Conservation (phyloP, 2,113 vertebrate genomes). For the Mastomys coucha region DNA sequence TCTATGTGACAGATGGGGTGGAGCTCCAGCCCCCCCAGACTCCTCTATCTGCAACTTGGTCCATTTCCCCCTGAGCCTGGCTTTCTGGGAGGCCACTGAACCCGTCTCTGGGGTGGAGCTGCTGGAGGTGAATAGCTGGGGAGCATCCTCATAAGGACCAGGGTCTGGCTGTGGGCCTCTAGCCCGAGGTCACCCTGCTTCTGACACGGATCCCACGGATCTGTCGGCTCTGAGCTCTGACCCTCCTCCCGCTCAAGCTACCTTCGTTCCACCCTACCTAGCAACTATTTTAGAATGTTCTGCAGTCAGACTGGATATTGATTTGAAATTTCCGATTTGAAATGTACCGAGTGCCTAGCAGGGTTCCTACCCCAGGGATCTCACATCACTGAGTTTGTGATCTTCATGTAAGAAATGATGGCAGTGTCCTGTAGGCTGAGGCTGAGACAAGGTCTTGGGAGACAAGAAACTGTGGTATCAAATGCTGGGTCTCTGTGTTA, state of each 20-base stretch:
- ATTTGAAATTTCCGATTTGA: constrained; percentile 9
- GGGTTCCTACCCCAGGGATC: neutral
- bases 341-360: neutral
- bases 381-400: neutral
- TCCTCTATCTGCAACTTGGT: neutral
- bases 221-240: neutral
- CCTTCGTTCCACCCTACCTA: neutral
- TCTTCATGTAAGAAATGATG: neutral
- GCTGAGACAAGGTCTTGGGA: neutral
- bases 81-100: neutral
- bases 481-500: neutral
- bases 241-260: neutral
- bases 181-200: accelerated
- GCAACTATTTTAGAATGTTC: neutral
- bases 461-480: neutral
- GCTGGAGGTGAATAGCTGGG: neutral
- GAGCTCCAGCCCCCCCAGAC: neutral
- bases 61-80: neutral
- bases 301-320: neutral
- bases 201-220: neutral
- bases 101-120: too few relatives aligned
- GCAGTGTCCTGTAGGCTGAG: neutral
- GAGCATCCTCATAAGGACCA: accelerated
- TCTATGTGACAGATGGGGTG: neutral
- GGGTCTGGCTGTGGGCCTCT: neutral